Conservation (phyloP, 2,113 vertebrate species). For the Neomonachus schauinslandi region DNA sequence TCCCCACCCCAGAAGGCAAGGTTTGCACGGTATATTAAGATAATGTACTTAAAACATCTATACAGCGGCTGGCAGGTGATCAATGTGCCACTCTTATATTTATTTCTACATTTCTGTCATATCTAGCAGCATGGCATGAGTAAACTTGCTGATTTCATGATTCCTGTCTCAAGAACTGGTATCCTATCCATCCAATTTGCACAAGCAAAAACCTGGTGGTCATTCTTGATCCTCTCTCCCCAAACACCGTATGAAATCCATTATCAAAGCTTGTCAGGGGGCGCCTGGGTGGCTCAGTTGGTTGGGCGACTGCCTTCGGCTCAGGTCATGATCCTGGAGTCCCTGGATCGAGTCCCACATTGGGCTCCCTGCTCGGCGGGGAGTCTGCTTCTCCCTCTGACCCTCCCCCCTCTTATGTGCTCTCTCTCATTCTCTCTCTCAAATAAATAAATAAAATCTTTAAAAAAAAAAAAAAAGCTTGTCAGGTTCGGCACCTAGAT, state of each 20-base stretch:
- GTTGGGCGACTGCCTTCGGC: too few relatives aligned
- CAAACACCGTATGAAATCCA: background rate
- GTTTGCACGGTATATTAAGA: background rate
- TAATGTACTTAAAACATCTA: background rate
- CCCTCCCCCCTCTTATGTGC: too few relatives aligned
- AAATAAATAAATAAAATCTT: too few relatives aligned
- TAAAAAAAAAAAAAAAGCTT: too few relatives aligned
- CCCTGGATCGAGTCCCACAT: too few relatives aligned
- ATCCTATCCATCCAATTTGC: background rate
- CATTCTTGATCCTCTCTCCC: background rate
- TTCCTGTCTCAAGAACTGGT: background rate
- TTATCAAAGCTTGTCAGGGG: background rate
- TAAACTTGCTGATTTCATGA: background rate
- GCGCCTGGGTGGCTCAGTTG: too few relatives aligned
- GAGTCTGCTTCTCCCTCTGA: too few relatives aligned
- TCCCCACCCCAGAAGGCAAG: background rate
- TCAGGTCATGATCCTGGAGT: too few relatives aligned
- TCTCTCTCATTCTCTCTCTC: too few relatives aligned
- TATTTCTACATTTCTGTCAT: background rate
- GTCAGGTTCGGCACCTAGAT: background rate
- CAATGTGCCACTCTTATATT: background rate
- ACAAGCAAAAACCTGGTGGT: conserved; percentile 8
- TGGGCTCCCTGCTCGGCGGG: too few relatives aligned
- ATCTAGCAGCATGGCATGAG: background rate
- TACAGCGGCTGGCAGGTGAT: background rate